Percentiles rank a stretch among this genome's conserved stretches.
phyloP scores from a whole-genome alignment of 2,113 vertebrate genomes.

The Etia nguti region DNA sequence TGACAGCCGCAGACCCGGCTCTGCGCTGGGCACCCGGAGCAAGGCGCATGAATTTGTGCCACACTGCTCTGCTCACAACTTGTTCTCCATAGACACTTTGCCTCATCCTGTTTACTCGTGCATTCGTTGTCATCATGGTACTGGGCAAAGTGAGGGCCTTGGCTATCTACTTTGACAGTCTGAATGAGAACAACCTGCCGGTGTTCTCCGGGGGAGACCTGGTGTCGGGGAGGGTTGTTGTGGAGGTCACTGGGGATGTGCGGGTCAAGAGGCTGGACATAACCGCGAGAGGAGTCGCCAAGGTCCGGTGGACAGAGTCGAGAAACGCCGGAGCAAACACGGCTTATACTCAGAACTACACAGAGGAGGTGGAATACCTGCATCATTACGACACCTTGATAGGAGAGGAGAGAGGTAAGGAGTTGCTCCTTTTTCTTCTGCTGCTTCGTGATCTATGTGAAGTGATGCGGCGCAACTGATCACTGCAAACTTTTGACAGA shows the following conservation, averaged over 20 bases:
- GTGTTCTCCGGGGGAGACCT: conserved; percentile 94
- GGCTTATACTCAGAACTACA: conserved; percentile 97
- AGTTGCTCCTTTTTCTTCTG: not conserved
- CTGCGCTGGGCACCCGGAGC: conserved; percentile 41
- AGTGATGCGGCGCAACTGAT: not conserved
- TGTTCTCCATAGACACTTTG: not conserved
- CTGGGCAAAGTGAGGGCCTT: conserved; percentile 94
- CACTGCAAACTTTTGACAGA: not conserved
- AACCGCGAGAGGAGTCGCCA: conserved; percentile 87
- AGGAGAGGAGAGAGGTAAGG: conserved; percentile 92
- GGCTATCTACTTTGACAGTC: conserved; percentile 91
- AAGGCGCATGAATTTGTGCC: not conserved
- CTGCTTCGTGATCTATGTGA: not conserved
- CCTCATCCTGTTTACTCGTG: not conserved
- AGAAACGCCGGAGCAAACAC: conserved; percentile 96
- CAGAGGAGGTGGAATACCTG: conserved; percentile 97
- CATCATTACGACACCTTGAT: conserved; percentile 91
- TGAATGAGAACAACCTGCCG: conserved; percentile 91
- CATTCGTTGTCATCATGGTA: conserved; percentile 66
- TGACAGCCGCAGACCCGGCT: conserved; percentile 48
- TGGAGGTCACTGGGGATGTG: conserved; percentile 94
- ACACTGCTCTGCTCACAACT: not conserved
- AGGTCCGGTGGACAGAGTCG: conserved; percentile 98
- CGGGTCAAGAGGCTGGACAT: conserved; percentile 88
- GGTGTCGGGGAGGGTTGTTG: conserved; percentile 89